Evolutionary conservation across 2,888 invertebrate species (phyloP), one percentile per base, ranked within the genome.

Genomic region (Parnassius smintheus): DNA sequence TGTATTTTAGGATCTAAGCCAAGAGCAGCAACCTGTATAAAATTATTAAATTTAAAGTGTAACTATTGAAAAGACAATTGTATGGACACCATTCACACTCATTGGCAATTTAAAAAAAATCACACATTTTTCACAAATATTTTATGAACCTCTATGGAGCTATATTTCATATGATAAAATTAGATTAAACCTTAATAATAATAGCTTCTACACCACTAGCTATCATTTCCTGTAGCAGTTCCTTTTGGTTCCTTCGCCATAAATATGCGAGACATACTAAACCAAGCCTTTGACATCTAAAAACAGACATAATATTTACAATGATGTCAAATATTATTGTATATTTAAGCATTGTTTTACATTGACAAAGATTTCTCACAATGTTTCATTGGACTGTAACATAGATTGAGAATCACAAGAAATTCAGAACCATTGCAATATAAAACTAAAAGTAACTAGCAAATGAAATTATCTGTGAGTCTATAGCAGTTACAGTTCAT

Each of bases 191-290:
- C 95, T 99, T 99, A 73, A 99, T 98, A 66, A 99, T 93, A 77
- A 99, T 96, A 62, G 99, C 98, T 80, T 98, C 95, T 68, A 99
- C 94, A 75, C 96, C 95, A 82, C 96, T 96, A 73, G 95, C 95
- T 80, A 99, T 98, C 99, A 99, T 99, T 93, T 99, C 99, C 82
- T 97, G 95, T 64, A 99, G 91, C 68, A 99, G 92, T 85, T 98
- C 97, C 78, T 95, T 94, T 92, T 99, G 99, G 87, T 99, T 96
- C 81, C 98, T 93, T 85, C 97, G 95, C 99, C 99, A 99, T 71
- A 99, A 92, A 91, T 98, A 99, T 48, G 98, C 96, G 74, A 99
- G 91, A 59, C 98, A 95, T 71, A 96, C 94, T 76, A 99, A 93
- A 76, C 96, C 96, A 78, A 99, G 94, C 76, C 99, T 94, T 75